These are phyloP conservation scores for Eutrigla gurnardus DNA, from an alignment of 2,797 vertebrate species.

Conservation along the genomic window DNA sequence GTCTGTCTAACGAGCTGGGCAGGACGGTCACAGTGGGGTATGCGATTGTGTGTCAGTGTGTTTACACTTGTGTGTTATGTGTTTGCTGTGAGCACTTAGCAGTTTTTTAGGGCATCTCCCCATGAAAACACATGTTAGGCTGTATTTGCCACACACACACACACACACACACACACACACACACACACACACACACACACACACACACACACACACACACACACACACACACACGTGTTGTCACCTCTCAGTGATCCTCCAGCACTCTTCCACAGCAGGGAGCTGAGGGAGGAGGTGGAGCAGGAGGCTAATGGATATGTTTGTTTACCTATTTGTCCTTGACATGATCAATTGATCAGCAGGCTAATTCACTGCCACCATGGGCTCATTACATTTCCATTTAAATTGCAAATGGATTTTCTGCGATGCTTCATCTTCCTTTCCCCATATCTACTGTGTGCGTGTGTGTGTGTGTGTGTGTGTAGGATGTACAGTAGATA, in stretches of 20 bases:
- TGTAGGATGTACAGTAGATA: conserved; percentile 55
- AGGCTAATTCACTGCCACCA: conserved; percentile 87
- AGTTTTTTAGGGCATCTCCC: conserved; percentile 26
- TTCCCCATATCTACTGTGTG: conserved; percentile 38
- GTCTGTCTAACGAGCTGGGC: conserved; percentile 92
- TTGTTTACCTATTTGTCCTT: conserved; percentile 90
- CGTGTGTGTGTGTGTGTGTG: conserved; percentile 13
- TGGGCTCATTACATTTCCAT: conserved; percentile 87
- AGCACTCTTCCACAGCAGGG: conserved; percentile 74
- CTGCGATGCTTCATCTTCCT: conserved; percentile 65
- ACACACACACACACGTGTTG: conserved; percentile 29
- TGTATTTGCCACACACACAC: conserved; percentile 23
- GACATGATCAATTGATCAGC: conserved; percentile 92
- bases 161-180: conserved; percentile 10
- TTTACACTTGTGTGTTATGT: conserved; percentile 64
- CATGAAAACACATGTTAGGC: conserved; percentile 35
- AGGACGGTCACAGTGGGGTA: conserved; percentile 82
- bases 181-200: conserved; percentile 7
- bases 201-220: conserved; percentile 26
- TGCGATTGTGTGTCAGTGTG: conserved; percentile 54
- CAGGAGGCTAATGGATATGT: conserved; percentile 85
- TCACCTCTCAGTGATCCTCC: conserved; percentile 68
- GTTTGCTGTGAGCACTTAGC: conserved; percentile 38
- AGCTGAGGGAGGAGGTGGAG: conserved; percentile 70
- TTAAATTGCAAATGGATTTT: conserved; percentile 87